These are phyloP conservation scores for western clawed frog (Xenopus tropicalis) DNA, from an alignment of 2,113 vertebrate species.

Conservation along the genomic window DNA sequence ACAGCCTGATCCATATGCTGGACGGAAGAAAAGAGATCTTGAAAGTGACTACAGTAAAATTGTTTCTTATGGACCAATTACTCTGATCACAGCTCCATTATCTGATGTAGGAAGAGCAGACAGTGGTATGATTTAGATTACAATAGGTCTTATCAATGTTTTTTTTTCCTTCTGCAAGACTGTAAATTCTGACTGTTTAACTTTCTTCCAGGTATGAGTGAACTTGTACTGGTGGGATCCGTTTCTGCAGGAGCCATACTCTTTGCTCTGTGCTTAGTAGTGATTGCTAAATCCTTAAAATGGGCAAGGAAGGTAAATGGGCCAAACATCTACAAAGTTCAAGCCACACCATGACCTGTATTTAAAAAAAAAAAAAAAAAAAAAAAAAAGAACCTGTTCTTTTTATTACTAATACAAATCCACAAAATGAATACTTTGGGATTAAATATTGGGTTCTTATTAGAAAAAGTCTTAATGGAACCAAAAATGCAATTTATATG, in stretches of 20 bases:
- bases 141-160: no score
- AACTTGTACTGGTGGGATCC: not conserved
- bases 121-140: constrained; percentile 5
- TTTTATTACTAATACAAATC: no score
- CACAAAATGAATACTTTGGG: no score
- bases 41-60: constrained; percentile 49
- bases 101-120: not conserved
- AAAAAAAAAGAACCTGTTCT: no score
- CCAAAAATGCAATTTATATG: no score
- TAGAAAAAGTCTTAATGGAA: no score
- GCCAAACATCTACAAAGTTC: not conserved
- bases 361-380: no score
- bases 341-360: not conserved
- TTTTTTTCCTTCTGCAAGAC: no score
- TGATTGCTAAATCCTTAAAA: constrained; percentile 25
- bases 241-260: constrained; percentile 2
- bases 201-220: not conserved
- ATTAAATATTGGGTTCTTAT: no score
- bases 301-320: not conserved
- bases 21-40: constrained; percentile 10
- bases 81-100: constrained; percentile 38
- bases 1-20: constrained; percentile 48
- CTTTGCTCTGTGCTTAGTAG: constrained; percentile 1
- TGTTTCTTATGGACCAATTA: constrained; percentile 58
- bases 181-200: not conserved